Percentiles rank a stretch among this genome's conserved stretches.
Evolutionary conservation across 2,797 vertebrate genomes (phyloP).

Genomic region (Synanceia verrucosa): DNA sequence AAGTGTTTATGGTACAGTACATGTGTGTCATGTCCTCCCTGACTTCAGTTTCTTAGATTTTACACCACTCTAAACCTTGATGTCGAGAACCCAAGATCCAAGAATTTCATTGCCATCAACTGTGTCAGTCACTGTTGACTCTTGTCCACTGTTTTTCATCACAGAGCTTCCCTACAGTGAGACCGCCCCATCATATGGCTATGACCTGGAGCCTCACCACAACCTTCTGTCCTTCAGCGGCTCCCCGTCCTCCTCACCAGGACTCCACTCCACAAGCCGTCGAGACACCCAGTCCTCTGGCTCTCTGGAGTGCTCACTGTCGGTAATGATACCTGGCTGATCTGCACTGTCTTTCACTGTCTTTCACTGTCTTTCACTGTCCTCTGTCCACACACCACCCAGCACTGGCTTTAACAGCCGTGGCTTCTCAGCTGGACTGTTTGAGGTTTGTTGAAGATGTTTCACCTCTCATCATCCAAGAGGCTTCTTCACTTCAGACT

Average conservation of each 20-base stretch:
- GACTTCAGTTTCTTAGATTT: too few relatives aligned
- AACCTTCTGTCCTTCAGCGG: slow-evolving; percentile 88
- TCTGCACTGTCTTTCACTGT: slow-evolving; percentile 1
- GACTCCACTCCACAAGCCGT: slow-evolving; percentile 88
- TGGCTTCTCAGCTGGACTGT: slow-evolving; percentile 12
- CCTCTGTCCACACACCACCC: slow-evolving; percentile 15
- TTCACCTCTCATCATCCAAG: too few relatives aligned
- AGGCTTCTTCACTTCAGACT: too few relatives aligned
- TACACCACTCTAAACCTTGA: too few relatives aligned
- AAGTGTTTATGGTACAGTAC: too few relatives aligned
- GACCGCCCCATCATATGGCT: slow-evolving; percentile 84
- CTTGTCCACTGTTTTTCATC: slow-evolving; percentile 53
- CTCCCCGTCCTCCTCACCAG: slow-evolving; percentile 88
- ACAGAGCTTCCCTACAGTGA: slow-evolving; percentile 88
- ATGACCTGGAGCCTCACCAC: slow-evolving; percentile 81
- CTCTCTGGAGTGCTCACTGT: slow-evolving; percentile 88
- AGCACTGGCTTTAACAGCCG: background rate
- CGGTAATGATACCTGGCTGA: slow-evolving; percentile 77
- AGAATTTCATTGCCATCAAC: too few relatives aligned
- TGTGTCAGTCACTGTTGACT: too few relatives aligned
- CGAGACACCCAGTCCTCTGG: slow-evolving; percentile 85
- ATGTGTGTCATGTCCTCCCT: too few relatives aligned
- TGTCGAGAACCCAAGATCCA: too few relatives aligned
- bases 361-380: slow-evolving; percentile 15
- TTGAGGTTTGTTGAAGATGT: too few relatives aligned